These are phyloP conservation scores for Pygmarrhopalites habei DNA, from an alignment of 1,140 invertebrate species.

Conservation along the genomic window DNA sequence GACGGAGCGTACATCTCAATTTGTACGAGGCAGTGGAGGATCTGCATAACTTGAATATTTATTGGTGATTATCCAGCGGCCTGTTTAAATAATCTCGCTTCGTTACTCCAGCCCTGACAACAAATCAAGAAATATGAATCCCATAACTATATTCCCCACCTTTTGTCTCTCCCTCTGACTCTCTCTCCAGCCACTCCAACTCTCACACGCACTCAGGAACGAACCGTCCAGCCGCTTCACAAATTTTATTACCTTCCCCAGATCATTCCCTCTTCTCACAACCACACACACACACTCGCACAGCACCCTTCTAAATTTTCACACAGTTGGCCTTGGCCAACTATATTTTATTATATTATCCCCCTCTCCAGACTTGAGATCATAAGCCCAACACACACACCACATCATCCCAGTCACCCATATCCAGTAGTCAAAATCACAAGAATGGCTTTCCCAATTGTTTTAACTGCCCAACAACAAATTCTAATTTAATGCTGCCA, in stretches of 20 bases:
- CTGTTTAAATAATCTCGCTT: constrained; percentile 35
- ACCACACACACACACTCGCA: no score
- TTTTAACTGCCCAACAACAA: not conserved
- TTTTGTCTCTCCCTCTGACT: constrained; percentile 16
- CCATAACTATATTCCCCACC: constrained; percentile 28
- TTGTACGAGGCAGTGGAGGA: constrained; percentile 19
- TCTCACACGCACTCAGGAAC: not conserved
- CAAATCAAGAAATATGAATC: constrained; percentile 38
- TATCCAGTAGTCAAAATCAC: no score
- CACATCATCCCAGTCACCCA: no score
- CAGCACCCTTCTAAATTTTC: no score
- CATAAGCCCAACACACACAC: no score
- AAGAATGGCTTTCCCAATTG: not conserved
- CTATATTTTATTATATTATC: no score
- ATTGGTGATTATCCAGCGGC: constrained; percentile 38
- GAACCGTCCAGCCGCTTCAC: not conserved
- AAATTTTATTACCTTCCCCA: not conserved
- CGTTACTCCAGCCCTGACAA: constrained; percentile 33
- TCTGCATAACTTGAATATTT: constrained; percentile 40
- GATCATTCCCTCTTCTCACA: not conserved
- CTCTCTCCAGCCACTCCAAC: not conserved
- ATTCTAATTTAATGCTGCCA: no score
- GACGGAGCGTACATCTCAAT: constrained; percentile 35
- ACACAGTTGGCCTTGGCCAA: no score
- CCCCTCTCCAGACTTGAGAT: no score